A percentile compares a stretch with the other conserved stretches of the same genome.
Conservation (phyloP, 2,797 vertebrate species). For the Euthynnus affinis region DNA sequence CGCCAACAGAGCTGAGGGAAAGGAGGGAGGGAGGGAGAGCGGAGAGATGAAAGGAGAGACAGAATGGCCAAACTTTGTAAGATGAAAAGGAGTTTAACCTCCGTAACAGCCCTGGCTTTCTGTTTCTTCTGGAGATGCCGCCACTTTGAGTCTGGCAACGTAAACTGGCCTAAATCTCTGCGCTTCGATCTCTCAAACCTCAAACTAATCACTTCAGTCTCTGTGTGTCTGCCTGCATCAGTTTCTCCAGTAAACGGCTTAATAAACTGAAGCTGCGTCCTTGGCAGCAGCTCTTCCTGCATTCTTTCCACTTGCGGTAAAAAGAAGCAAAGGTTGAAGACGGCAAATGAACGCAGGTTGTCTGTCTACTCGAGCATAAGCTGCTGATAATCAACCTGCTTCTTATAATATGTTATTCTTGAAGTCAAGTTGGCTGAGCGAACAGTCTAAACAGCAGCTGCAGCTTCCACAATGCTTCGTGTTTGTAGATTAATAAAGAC, state of each 20-base stretch:
- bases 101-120: background rate
- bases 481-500: background rate
- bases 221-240: background rate
- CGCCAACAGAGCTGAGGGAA: conserved; percentile 6
- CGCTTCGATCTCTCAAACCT: conserved; percentile 3
- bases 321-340: background rate
- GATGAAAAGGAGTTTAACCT: conserved; percentile 14
- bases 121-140: background rate
- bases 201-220: background rate
- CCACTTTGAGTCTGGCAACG: conserved; percentile 10
- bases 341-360: background rate
- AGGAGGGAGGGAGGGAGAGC: background rate
- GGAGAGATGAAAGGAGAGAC: conserved; percentile 4
- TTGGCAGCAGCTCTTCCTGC: conserved; percentile 8
- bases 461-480: background rate
- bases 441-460: background rate
- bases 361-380: background rate
- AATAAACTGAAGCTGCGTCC: conserved; percentile 4
- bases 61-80: background rate
- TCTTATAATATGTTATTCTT: background rate
- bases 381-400: no score
- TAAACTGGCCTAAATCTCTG: conserved; percentile 7
- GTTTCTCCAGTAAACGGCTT: conserved; percentile 8
- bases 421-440: background rate
- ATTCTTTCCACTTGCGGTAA: background rate